These are phyloP conservation scores for Buceros bicornis DNA, from an alignment of 2,797 vertebrate species.

Conservation along the genomic window DNA sequence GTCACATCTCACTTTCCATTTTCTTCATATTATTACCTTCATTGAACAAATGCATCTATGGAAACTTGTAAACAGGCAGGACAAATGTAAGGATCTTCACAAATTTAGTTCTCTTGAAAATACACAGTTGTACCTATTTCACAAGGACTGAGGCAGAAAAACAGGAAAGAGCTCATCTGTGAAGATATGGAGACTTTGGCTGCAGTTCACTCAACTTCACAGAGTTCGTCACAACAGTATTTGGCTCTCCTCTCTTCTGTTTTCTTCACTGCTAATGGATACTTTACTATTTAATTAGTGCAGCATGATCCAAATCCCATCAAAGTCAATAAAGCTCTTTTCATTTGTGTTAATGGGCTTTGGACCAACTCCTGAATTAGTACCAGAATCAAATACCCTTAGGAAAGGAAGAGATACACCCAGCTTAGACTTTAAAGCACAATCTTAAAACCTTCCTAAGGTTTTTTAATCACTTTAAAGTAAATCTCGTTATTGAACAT, in stretches of 20 bases:
- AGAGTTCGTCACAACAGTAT: conserved; percentile 20
- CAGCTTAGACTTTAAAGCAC: conserved; percentile 18
- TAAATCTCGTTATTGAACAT: conserved; percentile 19
- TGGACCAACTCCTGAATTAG: conserved; percentile 51
- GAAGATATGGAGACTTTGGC: conserved; percentile 30
- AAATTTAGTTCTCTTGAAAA: background rate
- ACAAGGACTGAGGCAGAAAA: background rate
- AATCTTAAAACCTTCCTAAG: conserved; percentile 35
- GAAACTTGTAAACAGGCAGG: background rate
- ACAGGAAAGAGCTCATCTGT: conserved; percentile 4
- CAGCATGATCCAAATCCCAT: conserved; percentile 57
- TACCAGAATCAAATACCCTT: conserved; percentile 51
- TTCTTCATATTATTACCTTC: background rate
- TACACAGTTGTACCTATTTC: background rate
- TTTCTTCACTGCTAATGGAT: conserved; percentile 63
- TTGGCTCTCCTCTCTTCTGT: conserved; percentile 36
- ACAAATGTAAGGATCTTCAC: background rate
- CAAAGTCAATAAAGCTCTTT: conserved; percentile 69
- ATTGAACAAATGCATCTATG: background rate
- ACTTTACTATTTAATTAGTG: conserved; percentile 67
- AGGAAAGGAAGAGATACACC: conserved; percentile 17
- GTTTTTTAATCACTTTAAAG: background rate
- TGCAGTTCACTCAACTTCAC: conserved; percentile 44
- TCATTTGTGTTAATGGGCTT: conserved; percentile 51
- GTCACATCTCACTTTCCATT: background rate